Base-by-base conservation (phyloP, 2,113 vertebrate genomes). In the Trogon surrucura region DNA sequence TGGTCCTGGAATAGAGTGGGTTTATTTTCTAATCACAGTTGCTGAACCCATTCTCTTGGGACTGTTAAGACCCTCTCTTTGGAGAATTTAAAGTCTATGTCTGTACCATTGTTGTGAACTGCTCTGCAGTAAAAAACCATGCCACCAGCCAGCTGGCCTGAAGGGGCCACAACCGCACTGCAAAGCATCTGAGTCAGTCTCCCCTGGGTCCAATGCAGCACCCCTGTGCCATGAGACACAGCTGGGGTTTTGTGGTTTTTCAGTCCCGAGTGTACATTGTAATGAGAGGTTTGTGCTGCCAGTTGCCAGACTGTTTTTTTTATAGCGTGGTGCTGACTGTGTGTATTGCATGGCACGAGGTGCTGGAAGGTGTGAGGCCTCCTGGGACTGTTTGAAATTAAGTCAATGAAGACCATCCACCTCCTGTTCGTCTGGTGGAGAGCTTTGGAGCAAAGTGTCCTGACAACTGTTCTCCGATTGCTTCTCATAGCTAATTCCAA, bases 231-330 rank as follows among this genome's bases (percentile, higher is more conserved):
- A 58, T 47, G 47, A 85, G 75, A 66, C 6, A 1, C 29, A 26
- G 41, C 26, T 74, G 83, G 67, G 2, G 0, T 50, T 80, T 78
- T 66, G n/a, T 44, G 53, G 7, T 13, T 90, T 83, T 58, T 54
- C 32, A 73, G 72, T 73, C 71, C 72, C 2, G 2, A 30, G 30
- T 38, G 50, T 70, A 23, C 12, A 8, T 1, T 50, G 5, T 36
- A 48, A 83, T n/a, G 62, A 62, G 79, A 36, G 54, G 47, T 78
- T 85, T 95, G 75, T 80, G 72, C 90, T 94, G 67, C 85, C 72
- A 78, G 91, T 83, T 86, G 79, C 72, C 60, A 66, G 75, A 70
- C 36, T 45, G 32, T 16, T 60, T 9, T 66, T 93, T 88, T 83
- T 84, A 51, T 36, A 60, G 80, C 60, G 29, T 58, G 75, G 45